Conservation (phyloP, 2,113 vertebrate genomes). For the Tympanuchus pallidicinctus region DNA sequence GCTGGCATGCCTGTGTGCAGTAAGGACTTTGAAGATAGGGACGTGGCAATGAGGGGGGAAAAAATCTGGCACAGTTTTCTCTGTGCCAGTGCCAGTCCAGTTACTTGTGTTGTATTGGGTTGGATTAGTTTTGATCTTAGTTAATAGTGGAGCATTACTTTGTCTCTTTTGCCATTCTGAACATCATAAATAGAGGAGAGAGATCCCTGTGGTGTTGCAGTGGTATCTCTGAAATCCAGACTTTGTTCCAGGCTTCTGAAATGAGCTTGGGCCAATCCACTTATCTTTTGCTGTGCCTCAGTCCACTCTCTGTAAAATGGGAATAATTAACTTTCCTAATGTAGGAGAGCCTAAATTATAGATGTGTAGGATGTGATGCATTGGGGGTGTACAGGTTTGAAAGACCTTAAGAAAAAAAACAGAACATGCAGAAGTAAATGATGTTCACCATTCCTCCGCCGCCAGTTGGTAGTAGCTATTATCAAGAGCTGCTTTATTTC, state of each 20-base stretch:
- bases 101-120: neutral
- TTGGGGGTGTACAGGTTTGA: neutral
- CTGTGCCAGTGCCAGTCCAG: neutral
- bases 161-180: neutral
- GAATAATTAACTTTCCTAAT: neutral
- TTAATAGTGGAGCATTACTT: neutral
- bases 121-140: neutral
- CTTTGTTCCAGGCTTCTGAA: conserved; percentile 13
- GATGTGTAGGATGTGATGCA: neutral
- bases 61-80: neutral
- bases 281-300: neutral
- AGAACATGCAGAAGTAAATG: neutral
- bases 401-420: neutral
- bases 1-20: neutral
- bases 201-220: neutral
- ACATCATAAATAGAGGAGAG: neutral
- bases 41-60: neutral
- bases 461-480: neutral
- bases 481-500: neutral
- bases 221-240: neutral
- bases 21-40: neutral
- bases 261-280: neutral
- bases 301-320: neutral
- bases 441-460: neutral
- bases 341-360: neutral